Evolutionary conservation across 2,113 vertebrate species (phyloP), one percentile per base, ranked within the genome.

Genomic region (Pagrus major): DNA sequence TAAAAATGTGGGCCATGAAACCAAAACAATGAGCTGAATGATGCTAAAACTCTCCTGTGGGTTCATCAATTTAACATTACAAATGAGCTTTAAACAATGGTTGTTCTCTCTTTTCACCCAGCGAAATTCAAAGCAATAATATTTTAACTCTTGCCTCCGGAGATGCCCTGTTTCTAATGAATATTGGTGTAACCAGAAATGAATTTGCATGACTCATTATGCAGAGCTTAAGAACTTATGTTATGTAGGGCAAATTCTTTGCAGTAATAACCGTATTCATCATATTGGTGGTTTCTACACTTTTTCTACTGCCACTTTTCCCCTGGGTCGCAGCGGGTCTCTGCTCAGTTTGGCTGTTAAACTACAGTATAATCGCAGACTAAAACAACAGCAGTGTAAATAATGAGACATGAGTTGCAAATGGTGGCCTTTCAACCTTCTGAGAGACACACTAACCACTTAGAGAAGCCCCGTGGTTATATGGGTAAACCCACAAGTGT

Each of bases 331-430:
- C 39, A 56, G 8, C 35, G 18, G 18, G 27, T 41, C 63, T 47
- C 46, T 55, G 67, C 39, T 78, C n/a, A 35, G 37, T 10, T 52
- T 44, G 63, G 20, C 58, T 49, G 35, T 80, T 63, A 51, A 78
- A 37, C 37, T 20, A 20, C 12, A 49, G n/a, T 20, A 2, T 37
- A 29, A 54, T 52, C 16, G 9, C 16, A 59, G 44, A 54, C 27
- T 52, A 31, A 18, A 59, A 49, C 58, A 71, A 49, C 56, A 68
- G 60, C 67, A 59, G 44, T 42, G 44, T 35, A 55, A 70, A 75
- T 75, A 75, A 83, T 61, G 41, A 33, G 52, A 78, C 71, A 41
- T 14, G 14, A 41, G 64, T 70, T 80, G 65, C 14, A 80, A 76
- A 61, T 55, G 5, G 37, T 60, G 70, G 66, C 70, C 37, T 79